These are phyloP conservation scores for Cheilosia scutellata DNA, from an alignment of 2,888 invertebrate genomes.

Conservation along the genomic window DNA sequence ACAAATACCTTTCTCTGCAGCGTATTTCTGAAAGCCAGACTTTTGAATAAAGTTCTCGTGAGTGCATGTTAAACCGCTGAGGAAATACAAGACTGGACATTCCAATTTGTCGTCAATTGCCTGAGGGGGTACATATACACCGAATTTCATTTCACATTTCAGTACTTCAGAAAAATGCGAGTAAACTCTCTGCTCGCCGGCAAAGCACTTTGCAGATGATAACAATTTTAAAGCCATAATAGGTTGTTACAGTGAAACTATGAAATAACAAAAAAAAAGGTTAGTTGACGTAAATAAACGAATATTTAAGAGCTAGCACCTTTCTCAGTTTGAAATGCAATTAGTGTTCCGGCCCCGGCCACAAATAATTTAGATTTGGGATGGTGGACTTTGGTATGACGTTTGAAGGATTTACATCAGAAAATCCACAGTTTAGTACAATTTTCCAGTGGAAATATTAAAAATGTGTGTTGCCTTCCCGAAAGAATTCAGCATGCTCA, in stretches of 20 bases:
- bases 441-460: no score
- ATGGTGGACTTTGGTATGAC: no score
- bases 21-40: slow-evolving; percentile 96
- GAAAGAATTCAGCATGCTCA: no score
- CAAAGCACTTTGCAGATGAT: slow-evolving; percentile 79
- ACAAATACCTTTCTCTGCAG: slow-evolving; percentile 92
- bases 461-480: no score
- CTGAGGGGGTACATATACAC: slow-evolving; percentile 94
- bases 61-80: slow-evolving; percentile 96
- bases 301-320: no score
- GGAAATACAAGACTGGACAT: slow-evolving; percentile 93
- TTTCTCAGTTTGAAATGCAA: no score
- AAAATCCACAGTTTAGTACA: no score
- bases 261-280: no score
- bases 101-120: slow-evolving; percentile 84
- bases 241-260: background rate
- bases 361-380: no score
- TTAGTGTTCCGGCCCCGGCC: no score
- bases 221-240: slow-evolving; percentile 79
- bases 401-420: no score
- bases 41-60: slow-evolving; percentile 98
- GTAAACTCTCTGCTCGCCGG: slow-evolving; percentile 82
- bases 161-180: slow-evolving; percentile 85
- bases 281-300: no score
- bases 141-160: slow-evolving; percentile 96